Percentiles rank a stretch among this genome's conserved stretches.
Evolutionary conservation across 1,140 invertebrate species (phyloP).

Genomic region (Andrena cerasifolii): DNA sequence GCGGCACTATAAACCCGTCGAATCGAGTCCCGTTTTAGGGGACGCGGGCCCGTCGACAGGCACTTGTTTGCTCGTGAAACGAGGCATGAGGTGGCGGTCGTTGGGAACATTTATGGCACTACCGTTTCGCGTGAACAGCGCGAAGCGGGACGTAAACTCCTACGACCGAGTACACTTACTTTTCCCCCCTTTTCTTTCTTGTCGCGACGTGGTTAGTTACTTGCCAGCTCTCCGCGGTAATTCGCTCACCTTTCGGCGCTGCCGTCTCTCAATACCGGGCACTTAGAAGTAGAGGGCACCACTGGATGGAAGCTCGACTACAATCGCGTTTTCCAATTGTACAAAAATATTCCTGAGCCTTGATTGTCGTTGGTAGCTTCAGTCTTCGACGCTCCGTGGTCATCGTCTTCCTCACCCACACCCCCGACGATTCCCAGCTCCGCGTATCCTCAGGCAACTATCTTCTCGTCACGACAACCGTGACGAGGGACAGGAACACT

Average conservation of each 20-base stretch:
- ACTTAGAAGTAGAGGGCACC: background rate
- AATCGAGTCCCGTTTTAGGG: no score
- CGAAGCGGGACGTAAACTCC: no score
- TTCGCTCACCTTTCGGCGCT: background rate
- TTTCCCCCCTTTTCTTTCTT: background rate
- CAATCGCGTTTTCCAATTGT: background rate
- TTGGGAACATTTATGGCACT: constrained; percentile 35
- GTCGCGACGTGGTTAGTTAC: no score
- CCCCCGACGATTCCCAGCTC: no score
- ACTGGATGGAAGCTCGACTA: no score
- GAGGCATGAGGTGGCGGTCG: no score
- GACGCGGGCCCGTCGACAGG: no score
- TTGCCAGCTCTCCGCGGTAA: no score
- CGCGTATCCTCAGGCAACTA: background rate
- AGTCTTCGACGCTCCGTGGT: no score
- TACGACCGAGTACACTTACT: no score
- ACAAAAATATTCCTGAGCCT: constrained; percentile 11
- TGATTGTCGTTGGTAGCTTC: background rate
- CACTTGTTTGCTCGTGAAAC: no score
- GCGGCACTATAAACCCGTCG: background rate
- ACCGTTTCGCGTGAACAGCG: background rate
- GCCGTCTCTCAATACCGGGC: background rate
- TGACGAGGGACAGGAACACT: background rate
- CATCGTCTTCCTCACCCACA: background rate
- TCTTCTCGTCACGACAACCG: background rate